Evolutionary conservation across 2,797 vertebrate genomes (phyloP).

Genomic region (Karalla daura): DNA sequence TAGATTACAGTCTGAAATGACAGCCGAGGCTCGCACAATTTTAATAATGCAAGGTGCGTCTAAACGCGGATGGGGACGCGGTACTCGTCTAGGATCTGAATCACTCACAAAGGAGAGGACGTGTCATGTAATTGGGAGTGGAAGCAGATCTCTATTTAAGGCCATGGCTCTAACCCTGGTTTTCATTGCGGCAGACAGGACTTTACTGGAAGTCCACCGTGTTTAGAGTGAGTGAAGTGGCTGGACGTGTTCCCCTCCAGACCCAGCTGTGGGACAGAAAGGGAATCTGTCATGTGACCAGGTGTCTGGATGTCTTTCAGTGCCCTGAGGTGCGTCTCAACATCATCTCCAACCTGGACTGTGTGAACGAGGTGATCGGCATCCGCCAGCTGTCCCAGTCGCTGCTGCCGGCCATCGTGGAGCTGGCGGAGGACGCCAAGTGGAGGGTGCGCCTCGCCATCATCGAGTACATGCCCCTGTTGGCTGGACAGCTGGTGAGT

Average conservation of each 20-base stretch:
- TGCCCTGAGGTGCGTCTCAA: conserved; percentile 94
- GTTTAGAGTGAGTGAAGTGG: conserved; percentile 12
- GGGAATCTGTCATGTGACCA: too few relatives aligned
- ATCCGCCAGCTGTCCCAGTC: conserved; percentile 93
- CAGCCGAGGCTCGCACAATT: conserved; percentile 51
- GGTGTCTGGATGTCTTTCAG: too few relatives aligned
- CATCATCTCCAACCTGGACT: conserved; percentile 94
- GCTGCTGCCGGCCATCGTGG: conserved; percentile 92
- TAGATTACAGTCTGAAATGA: conserved; percentile 57
- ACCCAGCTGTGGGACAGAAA: too few relatives aligned
- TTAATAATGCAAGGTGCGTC: conserved; percentile 36
- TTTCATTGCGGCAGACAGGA: conserved; percentile 3
- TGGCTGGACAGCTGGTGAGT: conserved; percentile 92
- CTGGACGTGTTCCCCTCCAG: too few relatives aligned
- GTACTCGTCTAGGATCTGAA: background rate
- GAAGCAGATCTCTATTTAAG: conserved; percentile 15
- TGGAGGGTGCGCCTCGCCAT: conserved; percentile 94
- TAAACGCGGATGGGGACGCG: conserved; percentile 17
- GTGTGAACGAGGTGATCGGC: conserved; percentile 93
- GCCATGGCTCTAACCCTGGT: background rate
- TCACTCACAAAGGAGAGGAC: conserved; percentile 10
- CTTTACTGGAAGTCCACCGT: background rate
- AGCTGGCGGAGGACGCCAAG: conserved; percentile 92
- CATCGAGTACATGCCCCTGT: conserved; percentile 94
- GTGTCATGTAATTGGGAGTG: too few relatives aligned